These are phyloP conservation scores for Pholis gunnellus DNA, from an alignment of 2,113 vertebrate genomes.

Conservation along the genomic window DNA sequence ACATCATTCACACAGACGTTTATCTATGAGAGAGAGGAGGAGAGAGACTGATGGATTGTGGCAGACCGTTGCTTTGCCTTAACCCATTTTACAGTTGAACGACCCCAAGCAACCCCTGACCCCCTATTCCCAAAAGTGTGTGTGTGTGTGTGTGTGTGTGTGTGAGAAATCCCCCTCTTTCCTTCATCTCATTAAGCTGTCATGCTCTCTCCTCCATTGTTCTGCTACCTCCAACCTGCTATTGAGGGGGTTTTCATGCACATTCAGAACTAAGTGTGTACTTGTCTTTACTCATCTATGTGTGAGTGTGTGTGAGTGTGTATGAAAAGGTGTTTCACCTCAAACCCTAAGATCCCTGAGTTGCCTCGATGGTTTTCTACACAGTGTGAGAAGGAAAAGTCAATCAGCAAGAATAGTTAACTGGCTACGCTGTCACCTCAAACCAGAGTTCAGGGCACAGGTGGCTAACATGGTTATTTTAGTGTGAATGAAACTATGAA, in stretches of 20 bases:
- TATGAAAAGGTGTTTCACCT: conserved; percentile 20
- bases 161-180: conserved; percentile 42
- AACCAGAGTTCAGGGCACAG: not conserved
- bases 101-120: conserved; percentile 57
- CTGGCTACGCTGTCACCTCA: not conserved
- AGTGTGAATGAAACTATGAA: not conserved
- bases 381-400: not conserved
- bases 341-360: conserved; percentile 36
- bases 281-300: conserved; percentile 38
- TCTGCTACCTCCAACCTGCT: conserved; percentile 42
- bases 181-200: conserved; percentile 68
- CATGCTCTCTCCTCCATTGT: conserved; percentile 59
- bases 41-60: conserved; percentile 20
- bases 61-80: conserved; percentile 43
- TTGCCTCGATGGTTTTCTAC: conserved; percentile 9
- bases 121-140: conserved; percentile 53
- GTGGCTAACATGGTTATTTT: not conserved
- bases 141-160: conserved; percentile 15
- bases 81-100: conserved; percentile 74
- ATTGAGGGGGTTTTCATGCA: not conserved
- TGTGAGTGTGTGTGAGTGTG: conserved; percentile 3
- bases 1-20: conserved; percentile 35
- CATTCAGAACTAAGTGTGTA: conserved; percentile 24
- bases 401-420: not conserved
- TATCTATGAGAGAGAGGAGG: conserved; percentile 2